Conservation (phyloP, 92 coral and sea anemone species). For the Pocillopora meandrina region DNA sequence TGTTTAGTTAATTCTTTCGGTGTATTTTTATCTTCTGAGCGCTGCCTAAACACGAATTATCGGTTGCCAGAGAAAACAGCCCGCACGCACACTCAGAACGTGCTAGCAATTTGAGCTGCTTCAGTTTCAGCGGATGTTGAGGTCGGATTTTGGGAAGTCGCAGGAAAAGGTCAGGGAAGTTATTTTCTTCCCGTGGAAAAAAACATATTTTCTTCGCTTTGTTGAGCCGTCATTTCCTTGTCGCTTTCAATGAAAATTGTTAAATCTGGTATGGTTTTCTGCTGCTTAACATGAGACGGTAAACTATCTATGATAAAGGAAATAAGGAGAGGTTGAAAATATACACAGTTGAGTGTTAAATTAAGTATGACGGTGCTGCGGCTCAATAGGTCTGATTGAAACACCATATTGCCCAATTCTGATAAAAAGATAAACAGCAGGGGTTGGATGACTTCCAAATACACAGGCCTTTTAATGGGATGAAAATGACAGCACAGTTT, state of each 20-base stretch:
- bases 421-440: neutral
- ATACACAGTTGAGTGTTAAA: neutral
- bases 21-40: neutral
- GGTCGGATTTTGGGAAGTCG: constrained; percentile 11
- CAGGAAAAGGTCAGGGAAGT: constrained; percentile 1
- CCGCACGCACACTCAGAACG: neutral
- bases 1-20: neutral
- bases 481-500: neutral
- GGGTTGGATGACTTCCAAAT: constrained; percentile 10
- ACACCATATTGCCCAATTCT: neutral
- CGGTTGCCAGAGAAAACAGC: constrained; percentile 11
- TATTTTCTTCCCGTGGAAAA: constrained; percentile 9
- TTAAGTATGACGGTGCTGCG: neutral
- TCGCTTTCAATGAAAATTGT: neutral
- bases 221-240: neutral
- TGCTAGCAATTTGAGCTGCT: neutral
- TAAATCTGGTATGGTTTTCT: neutral
- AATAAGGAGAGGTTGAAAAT: neutral
- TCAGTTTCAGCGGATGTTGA: constrained; percentile 2
- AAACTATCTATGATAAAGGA: neutral
- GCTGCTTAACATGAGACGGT: neutral
- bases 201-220: neutral
- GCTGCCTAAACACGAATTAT: neutral
- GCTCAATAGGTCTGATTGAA: neutral
- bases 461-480: neutral